Evolutionary conservation across 53 echinoderm and acorn worm genomes (phyloP), one percentile per base, ranked within the genome.

Genomic region (Arbacia lixula): DNA sequence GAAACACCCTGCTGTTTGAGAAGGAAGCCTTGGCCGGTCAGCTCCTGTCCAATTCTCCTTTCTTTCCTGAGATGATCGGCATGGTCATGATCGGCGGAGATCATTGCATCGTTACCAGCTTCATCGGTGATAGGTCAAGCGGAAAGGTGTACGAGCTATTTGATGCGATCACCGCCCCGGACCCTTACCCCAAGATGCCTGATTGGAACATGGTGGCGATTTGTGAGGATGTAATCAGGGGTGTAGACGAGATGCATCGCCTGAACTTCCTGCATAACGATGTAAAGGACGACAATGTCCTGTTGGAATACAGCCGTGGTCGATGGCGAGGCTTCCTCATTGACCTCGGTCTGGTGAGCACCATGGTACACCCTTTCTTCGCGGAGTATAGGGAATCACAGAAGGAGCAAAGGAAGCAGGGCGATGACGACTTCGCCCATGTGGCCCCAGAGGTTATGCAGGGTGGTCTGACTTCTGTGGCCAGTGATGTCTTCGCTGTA

Each of bases 221-320:
- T 21, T 31, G 33, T 20, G 75, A 75, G 55, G 75, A 75, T 32
- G 22, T 75, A 29, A 26, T 53, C 21, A 4, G 54, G 53, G 75
- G 75, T 8, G n/a, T 75, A 21, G 30, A 34, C 5, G 75, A 6
- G 4, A 31, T 75, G 2, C 75, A 75, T 75, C 33, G 16, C 19
- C 36, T 33, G 6, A 31, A 17, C 12, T 54, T 75, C 3, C 75
- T 75, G 22, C 75, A 75, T 24, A 75, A 75, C 36, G 75, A 75
- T 54, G n/a, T 75, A 17, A 75, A 75, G 55, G 75, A 75, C 30
- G 36, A 75, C 28, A 75, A 75, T 14, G 54, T 75, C 1, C 75
- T 75, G 27, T 22, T 75, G 33, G 75, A 52, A 24, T 33, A 52
- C 34, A 10, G 53, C 0, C 14, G 30, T 43, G 27, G 51, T 16